Conservation (phyloP, 2,797 vertebrate species). For the Channa striata region DNA sequence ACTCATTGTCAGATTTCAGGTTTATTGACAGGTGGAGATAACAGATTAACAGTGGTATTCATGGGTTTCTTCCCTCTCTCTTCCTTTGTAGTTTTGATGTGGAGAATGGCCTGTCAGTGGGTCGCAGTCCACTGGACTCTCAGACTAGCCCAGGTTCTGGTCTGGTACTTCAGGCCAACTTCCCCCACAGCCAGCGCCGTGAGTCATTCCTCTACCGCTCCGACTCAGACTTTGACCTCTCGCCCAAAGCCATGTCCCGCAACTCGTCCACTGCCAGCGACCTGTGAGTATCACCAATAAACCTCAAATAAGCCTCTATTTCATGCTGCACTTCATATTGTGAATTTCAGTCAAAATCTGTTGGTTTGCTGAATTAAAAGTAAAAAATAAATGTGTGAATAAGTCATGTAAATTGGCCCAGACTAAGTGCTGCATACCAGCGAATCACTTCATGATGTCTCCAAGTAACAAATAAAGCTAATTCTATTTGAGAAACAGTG, state of each 20-base stretch:
- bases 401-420: not conserved
- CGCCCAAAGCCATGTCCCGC: constrained; percentile 92
- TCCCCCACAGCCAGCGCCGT: constrained; percentile 90
- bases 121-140: constrained; percentile 87
- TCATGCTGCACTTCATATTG: not conserved
- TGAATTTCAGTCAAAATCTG: not conserved
- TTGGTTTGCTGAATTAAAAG: no score
- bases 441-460: not conserved
- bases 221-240: constrained; percentile 95
- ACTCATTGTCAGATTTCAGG: not conserved
- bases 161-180: constrained; percentile 88
- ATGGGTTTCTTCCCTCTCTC: constrained; percentile 15
- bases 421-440: not conserved
- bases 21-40: not conserved
- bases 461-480: no score
- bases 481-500: no score
- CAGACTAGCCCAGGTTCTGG: constrained; percentile 89
- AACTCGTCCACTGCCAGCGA: constrained; percentile 94
- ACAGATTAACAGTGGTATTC: not conserved
- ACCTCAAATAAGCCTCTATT: not conserved
- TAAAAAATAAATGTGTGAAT: no score
- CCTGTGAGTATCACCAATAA: constrained; percentile 85
- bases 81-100: constrained; percentile 89
- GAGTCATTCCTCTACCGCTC: constrained; percentile 98
- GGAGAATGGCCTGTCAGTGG: constrained; percentile 90